Evolutionary conservation across 2,797 vertebrate species (phyloP), one percentile per base, ranked within the genome.

Genomic region (Labeo calbasu): DNA sequence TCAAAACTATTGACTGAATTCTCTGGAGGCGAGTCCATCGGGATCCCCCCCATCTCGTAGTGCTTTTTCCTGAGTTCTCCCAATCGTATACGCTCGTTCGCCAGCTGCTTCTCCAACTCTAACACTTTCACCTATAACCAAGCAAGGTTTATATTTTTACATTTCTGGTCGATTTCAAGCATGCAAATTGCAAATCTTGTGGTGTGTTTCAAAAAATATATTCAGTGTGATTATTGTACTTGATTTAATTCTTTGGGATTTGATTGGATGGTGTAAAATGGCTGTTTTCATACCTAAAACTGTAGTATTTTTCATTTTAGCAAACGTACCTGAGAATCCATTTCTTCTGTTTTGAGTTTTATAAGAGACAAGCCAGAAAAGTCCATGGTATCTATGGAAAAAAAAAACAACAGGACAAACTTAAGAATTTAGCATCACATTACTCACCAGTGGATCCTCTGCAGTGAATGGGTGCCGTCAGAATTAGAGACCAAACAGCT

Each of bases 311-410:
- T 55, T 57, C 19, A 14, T 21, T 55, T 55, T 36, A 11, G 19
- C 21, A 36, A 81, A 85, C 61, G 83, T 90, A 99, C 98, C 97
- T 99, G 98, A 0, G 96, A 95, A 80, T 99, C 97, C 98, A 99
- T 98, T 91, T 99, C 98, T 83, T 99, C 97, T 8, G 95, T 96
- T 90, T 99, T 99, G 90, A 99, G 96, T 91, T 99, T 99, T 36
- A 97, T 99, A 88, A 97, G 93, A 0, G 98, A 99, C 93, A 98
- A 90, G 81, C 95, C 96, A 10, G 97, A 98, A 92, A 99, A 99
- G 89, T 99, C 96, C 97, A 98, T 98, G 13, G 89, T 92, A 84
- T 96, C 98, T 98, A 87, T 5, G 23, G 43, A 36, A 69, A 3
- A 57, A n/a, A 59, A 69, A 36, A 71, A 14, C 8, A 70, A 13